Evolutionary conservation across 2,888 invertebrate genomes (phyloP).

Genomic region (Gymnosoma rotundatum): DNA sequence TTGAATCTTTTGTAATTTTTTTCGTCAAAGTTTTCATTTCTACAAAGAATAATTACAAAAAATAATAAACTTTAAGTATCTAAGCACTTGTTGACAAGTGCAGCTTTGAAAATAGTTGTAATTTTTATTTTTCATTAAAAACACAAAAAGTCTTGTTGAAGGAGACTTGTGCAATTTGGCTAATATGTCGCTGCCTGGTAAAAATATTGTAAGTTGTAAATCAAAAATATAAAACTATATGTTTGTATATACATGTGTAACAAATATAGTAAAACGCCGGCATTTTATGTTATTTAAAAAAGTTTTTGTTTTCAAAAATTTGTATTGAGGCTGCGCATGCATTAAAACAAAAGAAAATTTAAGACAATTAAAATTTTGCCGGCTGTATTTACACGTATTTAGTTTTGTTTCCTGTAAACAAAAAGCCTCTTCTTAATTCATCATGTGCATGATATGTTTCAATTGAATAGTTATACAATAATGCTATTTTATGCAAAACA

Average conservation of each 20-base stretch:
- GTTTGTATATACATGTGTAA: neutral
- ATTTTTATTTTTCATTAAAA: conserved; percentile 11
- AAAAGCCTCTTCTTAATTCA: no score
- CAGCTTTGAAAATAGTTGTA: conserved; percentile 34
- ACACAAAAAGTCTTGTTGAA: conserved; percentile 19
- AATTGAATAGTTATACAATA: no score
- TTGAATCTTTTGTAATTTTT: conserved; percentile 46
- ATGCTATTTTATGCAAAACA: no score
- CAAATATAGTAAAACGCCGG: neutral
- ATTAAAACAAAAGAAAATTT: conserved; percentile 26
- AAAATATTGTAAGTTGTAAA: conserved; percentile 65
- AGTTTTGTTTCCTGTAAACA: no score
- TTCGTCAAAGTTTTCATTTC: conserved; percentile 25
- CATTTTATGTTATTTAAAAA: conserved; percentile 10
- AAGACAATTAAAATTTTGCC: conserved; percentile 41
- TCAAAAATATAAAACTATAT: neutral
- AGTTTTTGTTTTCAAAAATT: neutral
- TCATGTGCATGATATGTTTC: no score
- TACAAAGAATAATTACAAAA: conserved; percentile 18
- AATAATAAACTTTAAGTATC: conserved; percentile 20
- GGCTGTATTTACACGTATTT: conserved; percentile 17
- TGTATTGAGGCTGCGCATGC: conserved; percentile 48
- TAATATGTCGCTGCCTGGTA: conserved; percentile 60
- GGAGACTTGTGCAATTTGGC: conserved; percentile 25
- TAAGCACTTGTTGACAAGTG: conserved; percentile 59